Conservation (phyloP, 2,113 vertebrate genomes). For the Antechinus flavipes region DNA sequence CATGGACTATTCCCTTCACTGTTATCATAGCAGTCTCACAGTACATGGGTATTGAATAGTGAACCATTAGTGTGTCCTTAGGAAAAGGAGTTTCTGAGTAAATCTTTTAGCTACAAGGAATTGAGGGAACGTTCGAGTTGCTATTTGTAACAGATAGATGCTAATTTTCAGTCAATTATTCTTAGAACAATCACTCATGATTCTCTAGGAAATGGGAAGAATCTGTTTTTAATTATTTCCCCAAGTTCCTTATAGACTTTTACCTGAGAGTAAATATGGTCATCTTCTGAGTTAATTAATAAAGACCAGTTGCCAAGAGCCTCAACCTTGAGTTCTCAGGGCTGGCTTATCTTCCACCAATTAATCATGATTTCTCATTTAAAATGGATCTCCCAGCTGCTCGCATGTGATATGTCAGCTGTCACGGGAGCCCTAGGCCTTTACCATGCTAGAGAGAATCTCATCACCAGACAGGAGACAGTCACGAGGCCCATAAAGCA, state of each 20-base stretch:
- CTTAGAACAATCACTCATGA: background rate
- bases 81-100: background rate
- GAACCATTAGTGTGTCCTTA: background rate
- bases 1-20: background rate
- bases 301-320: conserved; percentile 21
- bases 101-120: background rate
- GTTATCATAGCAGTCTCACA: background rate
- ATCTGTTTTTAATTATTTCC: background rate
- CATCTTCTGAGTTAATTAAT: conserved; percentile 57
- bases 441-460: conserved; percentile 50
- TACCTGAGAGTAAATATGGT: background rate
- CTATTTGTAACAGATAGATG: background rate
- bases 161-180: background rate
- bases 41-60: background rate
- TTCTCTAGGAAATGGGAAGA: background rate
- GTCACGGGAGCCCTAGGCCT: conserved; percentile 36
- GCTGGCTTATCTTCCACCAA: conserved; percentile 62
- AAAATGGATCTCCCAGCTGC: background rate
- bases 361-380: conserved; percentile 71
- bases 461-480: conserved; percentile 10
- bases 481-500: conserved; percentile 55
- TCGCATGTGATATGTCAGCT: conserved; percentile 7
- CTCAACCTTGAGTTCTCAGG: conserved; percentile 53
- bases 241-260: background rate
- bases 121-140: background rate